Evolutionary conservation across 2,797 vertebrate species (phyloP), one percentile per base, ranked within the genome.

Genomic region (Percopsis omiscomaycus): DNA sequence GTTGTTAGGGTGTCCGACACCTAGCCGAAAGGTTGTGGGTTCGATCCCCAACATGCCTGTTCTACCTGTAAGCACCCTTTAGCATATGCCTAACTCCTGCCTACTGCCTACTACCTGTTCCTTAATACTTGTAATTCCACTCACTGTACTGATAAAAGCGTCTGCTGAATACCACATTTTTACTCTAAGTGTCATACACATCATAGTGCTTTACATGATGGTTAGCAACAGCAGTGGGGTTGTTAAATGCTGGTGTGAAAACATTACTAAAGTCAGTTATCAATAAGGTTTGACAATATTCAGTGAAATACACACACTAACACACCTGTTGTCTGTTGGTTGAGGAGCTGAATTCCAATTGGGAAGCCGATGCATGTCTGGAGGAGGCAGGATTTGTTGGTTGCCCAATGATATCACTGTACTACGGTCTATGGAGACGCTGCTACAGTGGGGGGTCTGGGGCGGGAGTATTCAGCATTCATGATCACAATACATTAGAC

Each of bases 401-500:
- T 57, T 85, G 58, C 75, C 82, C 66, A 78, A 44, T 66, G 65
- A 58, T 70, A 64, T 75, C 66, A 57, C 68, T 73, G 77, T 75
- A 78, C 64, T 88, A 85, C 3, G 75, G 71, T 87, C 88, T 71
- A 84, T 64, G 65, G 89, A 68, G 78, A 85, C 83, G 74, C 77
- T 86, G 83, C 84, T 84, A 82, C 73, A 85, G 29, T 68, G 83
- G 79, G 86, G 86, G 83, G 61, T 65, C 57, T 59, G 37, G 49
- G 42, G 30, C 30, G 56, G 46, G 75, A 86, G 79, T 72, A 69
- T 87, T 86, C 62, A 86, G 27, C 87, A 52, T 75, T 81, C 22
- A 78, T 71, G 73, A 84, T 87, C 64, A 74, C 37, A 29, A 15
- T 51, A 57, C 22, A 28, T 13, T 55, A 27, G 22, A 22, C 37